phyloP scores from a whole-genome alignment of 2,888 invertebrate genomes.

The Pheosia tremula region DNA sequence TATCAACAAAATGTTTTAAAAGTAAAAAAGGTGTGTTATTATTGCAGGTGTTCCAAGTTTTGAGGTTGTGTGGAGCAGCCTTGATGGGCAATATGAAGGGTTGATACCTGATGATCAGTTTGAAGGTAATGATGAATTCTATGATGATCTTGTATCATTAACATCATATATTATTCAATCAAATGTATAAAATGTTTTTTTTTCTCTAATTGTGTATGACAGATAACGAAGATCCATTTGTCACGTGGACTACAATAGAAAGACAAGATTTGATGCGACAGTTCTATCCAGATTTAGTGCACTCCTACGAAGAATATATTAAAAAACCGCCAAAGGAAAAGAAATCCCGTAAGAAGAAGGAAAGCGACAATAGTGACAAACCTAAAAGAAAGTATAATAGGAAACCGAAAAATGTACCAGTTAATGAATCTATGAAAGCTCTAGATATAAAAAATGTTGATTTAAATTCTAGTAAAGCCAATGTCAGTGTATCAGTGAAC shows the following conservation, averaged over 20 bases:
- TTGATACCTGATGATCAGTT: constrained; percentile 86
- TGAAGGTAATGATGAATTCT: constrained; percentile 62
- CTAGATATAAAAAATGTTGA: constrained; percentile 45
- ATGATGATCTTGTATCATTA: no score
- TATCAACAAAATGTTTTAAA: not conserved
- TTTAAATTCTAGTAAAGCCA: constrained; percentile 55
- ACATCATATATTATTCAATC: no score
- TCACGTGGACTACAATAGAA: constrained; percentile 88
- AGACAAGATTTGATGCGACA: constrained; percentile 85
- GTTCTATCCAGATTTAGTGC: constrained; percentile 87
- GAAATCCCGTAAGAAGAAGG: constrained; percentile 58
- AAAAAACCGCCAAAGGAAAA: constrained; percentile 81
- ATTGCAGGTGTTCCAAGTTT: constrained; percentile 86
- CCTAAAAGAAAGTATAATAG: constrained; percentile 71
- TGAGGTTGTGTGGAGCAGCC: constrained; percentile 89
- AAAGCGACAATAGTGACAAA: constrained; percentile 54
- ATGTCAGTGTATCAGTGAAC: constrained; percentile 68
- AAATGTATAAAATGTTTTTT: no score
- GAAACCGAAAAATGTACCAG: constrained; percentile 53
- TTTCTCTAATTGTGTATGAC: constrained; percentile 18
- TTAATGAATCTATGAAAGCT: constrained; percentile 45
- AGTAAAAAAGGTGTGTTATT: not conserved
- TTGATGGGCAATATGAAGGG: constrained; percentile 81
- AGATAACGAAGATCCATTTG: constrained; percentile 76
- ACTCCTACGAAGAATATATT: constrained; percentile 81